These are phyloP conservation scores for Furcifer pardalis DNA, from an alignment of 2,797 vertebrate species.

Conservation along the genomic window DNA sequence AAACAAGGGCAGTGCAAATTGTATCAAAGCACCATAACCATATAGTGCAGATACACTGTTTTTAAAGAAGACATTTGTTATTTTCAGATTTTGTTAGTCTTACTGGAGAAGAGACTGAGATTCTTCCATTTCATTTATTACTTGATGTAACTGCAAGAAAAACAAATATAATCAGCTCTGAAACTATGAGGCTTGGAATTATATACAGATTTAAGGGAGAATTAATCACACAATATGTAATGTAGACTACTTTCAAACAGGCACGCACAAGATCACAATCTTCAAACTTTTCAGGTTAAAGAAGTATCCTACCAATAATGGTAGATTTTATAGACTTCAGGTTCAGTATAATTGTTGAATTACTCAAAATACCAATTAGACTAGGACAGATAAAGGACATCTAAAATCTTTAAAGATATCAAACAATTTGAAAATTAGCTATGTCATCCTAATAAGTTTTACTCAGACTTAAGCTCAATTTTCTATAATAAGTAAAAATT, in stretches of 20 bases:
- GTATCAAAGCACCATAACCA: no score
- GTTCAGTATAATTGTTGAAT: no score
- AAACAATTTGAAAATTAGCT: neutral
- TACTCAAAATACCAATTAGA: neutral
- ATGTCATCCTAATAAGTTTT: neutral
- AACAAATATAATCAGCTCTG: constrained; percentile 15
- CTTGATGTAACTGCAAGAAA: constrained; percentile 49
- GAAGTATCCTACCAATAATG: neutral
- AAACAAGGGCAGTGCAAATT: no score
- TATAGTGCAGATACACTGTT: neutral
- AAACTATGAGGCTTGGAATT: neutral
- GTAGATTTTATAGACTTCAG: neutral
- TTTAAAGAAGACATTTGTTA: constrained; percentile 21
- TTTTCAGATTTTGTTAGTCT: constrained; percentile 45
- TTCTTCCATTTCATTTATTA: constrained; percentile 28
- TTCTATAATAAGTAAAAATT: no score
- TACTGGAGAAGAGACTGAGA: constrained; percentile 69
- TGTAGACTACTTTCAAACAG: neutral
- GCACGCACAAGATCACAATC: neutral
- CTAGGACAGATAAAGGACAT: neutral
- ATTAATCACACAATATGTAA: neutral
- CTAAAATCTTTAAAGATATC: neutral
- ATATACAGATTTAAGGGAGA: neutral
- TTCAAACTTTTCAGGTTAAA: constrained; percentile 22
- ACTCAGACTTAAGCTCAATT: no score